phyloP scores from a whole-genome alignment of 2,797 vertebrate genomes.

The Cyclopterus lumpus region DNA sequence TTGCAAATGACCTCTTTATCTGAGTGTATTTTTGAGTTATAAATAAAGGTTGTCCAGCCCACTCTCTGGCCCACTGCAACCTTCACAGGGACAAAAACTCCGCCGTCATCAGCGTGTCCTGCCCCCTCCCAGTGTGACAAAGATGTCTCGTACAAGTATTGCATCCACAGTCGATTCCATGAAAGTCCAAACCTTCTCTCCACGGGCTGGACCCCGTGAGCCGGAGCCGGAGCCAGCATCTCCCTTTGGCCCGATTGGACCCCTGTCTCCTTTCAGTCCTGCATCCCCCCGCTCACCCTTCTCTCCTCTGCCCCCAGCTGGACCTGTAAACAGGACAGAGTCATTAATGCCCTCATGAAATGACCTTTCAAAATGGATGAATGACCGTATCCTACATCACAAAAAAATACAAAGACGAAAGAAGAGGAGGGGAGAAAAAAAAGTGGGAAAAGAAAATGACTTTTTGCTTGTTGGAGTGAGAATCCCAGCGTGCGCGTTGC shows the following conservation, averaged over 20 bases:
- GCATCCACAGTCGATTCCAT: neutral
- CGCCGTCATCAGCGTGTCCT: neutral
- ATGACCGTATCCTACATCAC: constrained; percentile 38
- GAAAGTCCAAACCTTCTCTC: constrained; percentile 70
- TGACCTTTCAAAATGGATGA: constrained; percentile 53
- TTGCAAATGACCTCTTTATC: neutral
- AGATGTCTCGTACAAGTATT: neutral
- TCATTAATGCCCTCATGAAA: constrained; percentile 47
- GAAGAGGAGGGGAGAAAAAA: neutral
- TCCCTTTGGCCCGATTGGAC: constrained; percentile 85
- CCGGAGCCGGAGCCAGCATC: constrained; percentile 65
- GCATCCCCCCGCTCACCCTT: constrained; percentile 83
- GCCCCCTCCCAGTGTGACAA: neutral
- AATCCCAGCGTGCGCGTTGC: constrained; percentile 12
- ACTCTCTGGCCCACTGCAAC: neutral
- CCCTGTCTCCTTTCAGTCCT: constrained; percentile 82
- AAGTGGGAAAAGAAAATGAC: constrained; percentile 14
- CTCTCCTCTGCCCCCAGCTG: constrained; percentile 75
- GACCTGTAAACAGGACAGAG: constrained; percentile 47
- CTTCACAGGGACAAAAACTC: neutral
- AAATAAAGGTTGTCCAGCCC: neutral
- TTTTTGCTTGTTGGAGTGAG: constrained; percentile 29
- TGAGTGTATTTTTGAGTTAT: neutral
- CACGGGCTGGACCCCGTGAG: constrained; percentile 58
- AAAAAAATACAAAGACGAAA: constrained; percentile 44